Conservation (phyloP, 2,113 vertebrate genomes). For the Tenebrosternarchus preto region DNA sequence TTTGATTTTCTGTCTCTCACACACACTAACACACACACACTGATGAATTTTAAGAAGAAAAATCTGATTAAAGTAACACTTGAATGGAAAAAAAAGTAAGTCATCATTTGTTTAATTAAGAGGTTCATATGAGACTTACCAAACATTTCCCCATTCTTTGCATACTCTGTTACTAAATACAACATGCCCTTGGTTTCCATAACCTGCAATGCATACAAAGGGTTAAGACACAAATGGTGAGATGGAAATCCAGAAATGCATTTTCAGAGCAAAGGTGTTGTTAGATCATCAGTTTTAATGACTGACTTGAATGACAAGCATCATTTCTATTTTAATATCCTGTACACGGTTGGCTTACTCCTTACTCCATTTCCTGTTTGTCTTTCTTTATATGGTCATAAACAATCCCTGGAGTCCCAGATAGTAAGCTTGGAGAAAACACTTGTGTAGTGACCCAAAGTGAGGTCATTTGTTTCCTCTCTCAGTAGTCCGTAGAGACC, state of each 20-base stretch:
- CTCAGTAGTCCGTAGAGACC: slow-evolving; percentile 8
- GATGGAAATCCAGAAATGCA: slow-evolving; percentile 12
- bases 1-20: not conserved
- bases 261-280: not conserved
- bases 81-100: too few species aligned
- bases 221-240: slow-evolving; percentile 10
- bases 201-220: slow-evolving; percentile 70
- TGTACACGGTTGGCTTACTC: not conserved
- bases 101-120: not conserved
- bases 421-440: not conserved
- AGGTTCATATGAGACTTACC: slow-evolving; percentile 71
- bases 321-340: not conserved
- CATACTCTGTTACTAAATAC: slow-evolving; percentile 87
- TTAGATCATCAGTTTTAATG: not conserved
- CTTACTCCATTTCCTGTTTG: not conserved
- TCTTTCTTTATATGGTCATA: not conserved
- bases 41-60: too few species aligned
- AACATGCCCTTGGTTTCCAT: slow-evolving; percentile 90
- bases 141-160: slow-evolving; percentile 86
- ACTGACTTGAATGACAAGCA: not conserved
- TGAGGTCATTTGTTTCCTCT: slow-evolving; percentile 24
- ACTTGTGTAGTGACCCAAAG: slow-evolving; percentile 6
- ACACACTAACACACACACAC: not conserved
- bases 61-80: slow-evolving; percentile 1
- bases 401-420: not conserved